A percentile compares a stretch with the other conserved stretches of the same genome.
Evolutionary conservation across 2,113 vertebrate species (phyloP).

Genomic region (Tychaedon coryphoeus): DNA sequence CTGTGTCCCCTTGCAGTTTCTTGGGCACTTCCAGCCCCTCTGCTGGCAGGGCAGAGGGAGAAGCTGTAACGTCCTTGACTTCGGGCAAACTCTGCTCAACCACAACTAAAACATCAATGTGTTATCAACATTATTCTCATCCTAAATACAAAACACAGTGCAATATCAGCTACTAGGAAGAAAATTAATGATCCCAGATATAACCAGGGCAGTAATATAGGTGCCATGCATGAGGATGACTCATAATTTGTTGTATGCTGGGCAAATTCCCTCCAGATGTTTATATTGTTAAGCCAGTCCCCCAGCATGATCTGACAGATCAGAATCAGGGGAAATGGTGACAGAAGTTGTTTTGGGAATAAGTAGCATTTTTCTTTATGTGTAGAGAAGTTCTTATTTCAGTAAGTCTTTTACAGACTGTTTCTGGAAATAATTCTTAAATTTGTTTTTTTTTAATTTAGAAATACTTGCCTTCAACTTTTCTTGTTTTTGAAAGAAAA

Average conservation of each 20-base stretch:
- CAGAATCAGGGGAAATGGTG: neutral
- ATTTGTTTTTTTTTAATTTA: neutral
- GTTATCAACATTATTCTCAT: neutral
- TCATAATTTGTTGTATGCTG: neutral
- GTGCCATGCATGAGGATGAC: neutral
- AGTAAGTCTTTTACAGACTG: neutral
- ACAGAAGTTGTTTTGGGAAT: neutral
- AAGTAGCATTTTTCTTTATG: neutral
- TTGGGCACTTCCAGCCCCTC: neutral
- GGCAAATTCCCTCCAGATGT: neutral
- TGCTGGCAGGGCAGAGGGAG: neutral
- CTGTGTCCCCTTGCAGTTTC: neutral
- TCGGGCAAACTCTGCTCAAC: neutral
- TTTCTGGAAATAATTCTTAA: neutral
- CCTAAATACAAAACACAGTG: neutral
- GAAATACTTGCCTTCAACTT: neutral
- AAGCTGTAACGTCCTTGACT: neutral
- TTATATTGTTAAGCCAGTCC: neutral
- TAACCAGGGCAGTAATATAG: neutral
- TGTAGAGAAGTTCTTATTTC: neutral
- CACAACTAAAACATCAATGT: neutral
- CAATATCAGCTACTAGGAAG: neutral
- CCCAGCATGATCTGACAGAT: neutral
- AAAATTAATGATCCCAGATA: neutral
- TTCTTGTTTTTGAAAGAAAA: neutral